Evolutionary conservation across 2,113 vertebrate species (phyloP), one percentile per base, ranked within the genome.

Genomic region (Peromyscus leucopus): DNA sequence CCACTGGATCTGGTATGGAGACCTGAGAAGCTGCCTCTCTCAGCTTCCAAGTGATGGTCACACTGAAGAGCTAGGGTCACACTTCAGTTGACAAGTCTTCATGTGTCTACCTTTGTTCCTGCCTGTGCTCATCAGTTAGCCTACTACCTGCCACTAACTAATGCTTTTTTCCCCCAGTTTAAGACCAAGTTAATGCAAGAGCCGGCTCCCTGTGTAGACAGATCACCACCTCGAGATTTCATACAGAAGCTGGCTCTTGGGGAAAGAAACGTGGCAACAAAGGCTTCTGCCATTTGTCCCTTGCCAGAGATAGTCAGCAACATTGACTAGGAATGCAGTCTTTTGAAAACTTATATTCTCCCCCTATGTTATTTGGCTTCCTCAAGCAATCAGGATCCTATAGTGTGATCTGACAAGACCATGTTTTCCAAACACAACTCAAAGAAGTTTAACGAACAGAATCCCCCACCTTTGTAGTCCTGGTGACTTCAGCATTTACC

Each of bases 401-500:
- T 63, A 36, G 84, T 46, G 15, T 83, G 84, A 51, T 42, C 79
- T 76, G 71, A 42, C 36, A 21, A 57, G 67, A 72, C 55, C 21
- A 17, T 59, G 33, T 57, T 12, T 63, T 71, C 48, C 46, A 71
- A 12, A 79, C 28, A 75, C 88, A 65, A 28, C 55, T 91, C n/a
- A 63, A 17, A 17, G 8, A 17, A 16, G 7, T 46, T 85, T 85
- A 46, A 67, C 11, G 26, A 48, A 51, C 9, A 26, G 24, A 65
- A 93, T 10, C 15, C 55, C n/a, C 22, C 48, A 13, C 86, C 51
- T 39, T 26, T 59, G 74, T 79, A 83, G 59, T 15, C 69, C 79
- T 72, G 8, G n/a, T 15, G 85, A 90, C 75, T 12, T 36, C 69
- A 42, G 55, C 67, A 22, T 84, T 95, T 93, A 98, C 98, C 95